Evolutionary conservation across 1,140 invertebrate species (phyloP), one percentile per base, ranked within the genome.

Genomic region (Brachionus plicatilis): DNA sequence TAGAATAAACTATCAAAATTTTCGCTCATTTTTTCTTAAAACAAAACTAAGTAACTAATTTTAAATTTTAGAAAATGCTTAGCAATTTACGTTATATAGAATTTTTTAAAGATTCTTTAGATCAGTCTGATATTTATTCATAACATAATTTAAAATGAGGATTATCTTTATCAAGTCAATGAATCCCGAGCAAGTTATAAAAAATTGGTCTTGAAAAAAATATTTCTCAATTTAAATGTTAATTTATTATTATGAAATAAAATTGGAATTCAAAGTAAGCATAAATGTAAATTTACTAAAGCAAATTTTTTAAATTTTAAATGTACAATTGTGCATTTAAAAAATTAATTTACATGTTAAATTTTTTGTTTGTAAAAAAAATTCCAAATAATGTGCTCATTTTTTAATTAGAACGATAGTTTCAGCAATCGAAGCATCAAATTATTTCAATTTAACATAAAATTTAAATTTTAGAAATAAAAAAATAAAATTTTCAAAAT

Each of bases 1-100:
- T 76, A 76, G n/a, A 76, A 76, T 50, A 76, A 76, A 50, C 27
- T 76, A 76, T 76, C 72, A 50, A 76, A 76, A 76, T 76, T 76
- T 76, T 76, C 72, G 43, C 43, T 27, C 72, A 76, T 76, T 76
- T 50, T 41, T 43, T 20, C 37, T 75, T 43, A 3, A 17, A 75
- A 27, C 11, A 50, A 50, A 76, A 9, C 17, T 50, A 12, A 50
- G 20, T 27, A 24, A 47, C 5, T 9, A 50, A 76, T 24, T 37
- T 75, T 3, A 45, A 75, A 75, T 45, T n/a, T 20, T 75, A 17
- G 1, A 41, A 20, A 43, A 72, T n/a, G 12, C 3, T 45, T 8
- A 29, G 20, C 20, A 76, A 27, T 29, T 50, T 50, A 76, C 20
- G 8, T 76, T 72, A 8, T 5, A 12, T 37, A 29, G 2, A 27